These are phyloP conservation scores for Lordiphosa clarofinis DNA, from an alignment of 1,140 invertebrate genomes.

Conservation along the genomic window DNA sequence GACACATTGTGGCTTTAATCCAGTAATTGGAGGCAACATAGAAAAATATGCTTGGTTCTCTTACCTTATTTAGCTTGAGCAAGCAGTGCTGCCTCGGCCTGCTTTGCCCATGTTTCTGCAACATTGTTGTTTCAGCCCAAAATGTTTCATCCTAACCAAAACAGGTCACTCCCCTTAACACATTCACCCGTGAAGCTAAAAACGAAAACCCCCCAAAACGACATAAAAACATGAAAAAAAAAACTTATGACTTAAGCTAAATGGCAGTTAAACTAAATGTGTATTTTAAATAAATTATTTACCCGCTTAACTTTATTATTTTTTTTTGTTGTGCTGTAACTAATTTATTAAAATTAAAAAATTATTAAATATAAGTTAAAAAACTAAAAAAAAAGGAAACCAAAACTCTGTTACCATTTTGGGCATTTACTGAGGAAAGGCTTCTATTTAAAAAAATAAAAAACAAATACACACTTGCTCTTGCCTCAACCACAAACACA, in stretches of 20 bases:
- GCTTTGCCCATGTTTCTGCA: no score
- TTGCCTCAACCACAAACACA: constrained; percentile 16
- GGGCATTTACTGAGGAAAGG: constrained; percentile 7
- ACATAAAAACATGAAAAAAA: constrained; percentile 9
- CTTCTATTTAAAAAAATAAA: neutral
- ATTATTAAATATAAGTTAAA: constrained; percentile 15
- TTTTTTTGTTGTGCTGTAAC: constrained; percentile 41
- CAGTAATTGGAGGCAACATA: no score
- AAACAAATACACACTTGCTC: constrained; percentile 6
- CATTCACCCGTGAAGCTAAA: neutral
- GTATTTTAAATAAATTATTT: constrained; percentile 61
- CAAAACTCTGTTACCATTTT: constrained; percentile 6
- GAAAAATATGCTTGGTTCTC: no score
- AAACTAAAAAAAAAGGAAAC: constrained; percentile 5
- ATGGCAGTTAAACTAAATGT: constrained; percentile 51
- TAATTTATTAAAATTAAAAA: constrained; percentile 40
- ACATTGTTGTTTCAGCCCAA: no score
- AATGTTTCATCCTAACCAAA: no score
- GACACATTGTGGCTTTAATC: no score
- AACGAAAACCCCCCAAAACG: neutral
- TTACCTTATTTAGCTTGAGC: no score
- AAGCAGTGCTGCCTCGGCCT: no score
- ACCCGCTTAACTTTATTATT: constrained; percentile 20
- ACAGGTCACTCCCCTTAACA: no score
- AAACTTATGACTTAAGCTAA: constrained; percentile 43